Conservation (phyloP, 2,113 vertebrate genomes). For the Cisticola juncidis region DNA sequence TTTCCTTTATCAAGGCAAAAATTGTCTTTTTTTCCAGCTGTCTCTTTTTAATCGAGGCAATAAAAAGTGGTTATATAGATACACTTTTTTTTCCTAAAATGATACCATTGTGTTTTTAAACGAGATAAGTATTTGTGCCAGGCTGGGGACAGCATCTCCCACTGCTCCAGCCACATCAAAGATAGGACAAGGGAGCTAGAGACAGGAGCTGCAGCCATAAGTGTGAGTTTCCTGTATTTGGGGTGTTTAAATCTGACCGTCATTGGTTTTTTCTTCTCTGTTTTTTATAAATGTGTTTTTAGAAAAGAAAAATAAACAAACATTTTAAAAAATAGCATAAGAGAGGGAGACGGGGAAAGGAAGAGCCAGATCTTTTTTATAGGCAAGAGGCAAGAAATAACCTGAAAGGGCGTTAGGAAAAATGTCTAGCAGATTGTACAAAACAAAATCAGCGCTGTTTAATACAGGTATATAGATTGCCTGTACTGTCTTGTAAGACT, state of each 20-base stretch:
- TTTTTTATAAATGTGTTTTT: conserved; percentile 15
- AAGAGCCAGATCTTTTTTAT: not conserved
- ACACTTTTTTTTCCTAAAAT: conserved; percentile 24
- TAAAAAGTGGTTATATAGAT: not conserved
- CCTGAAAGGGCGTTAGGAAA: not conserved
- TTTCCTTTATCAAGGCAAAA: not conserved
- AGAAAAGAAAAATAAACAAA: not conserved
- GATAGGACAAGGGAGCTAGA: conserved; percentile 18
- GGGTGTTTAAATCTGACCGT: conserved; percentile 26
- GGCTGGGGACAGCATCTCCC: conserved; percentile 46
- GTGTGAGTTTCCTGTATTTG: conserved; percentile 55
- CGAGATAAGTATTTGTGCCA: conserved; percentile 33
- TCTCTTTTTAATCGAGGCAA: not conserved
- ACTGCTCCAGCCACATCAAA: conserved; percentile 46
- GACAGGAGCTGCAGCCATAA: conserved; percentile 29
- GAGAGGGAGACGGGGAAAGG: not conserved
- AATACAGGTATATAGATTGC: not conserved
- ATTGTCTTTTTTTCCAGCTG: not conserved
- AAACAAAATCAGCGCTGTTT: not conserved
- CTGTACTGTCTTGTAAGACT: not conserved
- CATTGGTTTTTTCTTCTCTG: not conserved
- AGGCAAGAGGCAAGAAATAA: conserved; percentile 1
- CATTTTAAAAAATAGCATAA: not conserved
- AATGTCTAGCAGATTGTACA: not conserved
- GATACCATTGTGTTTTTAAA: conserved; percentile 33